A percentile compares a stretch with the other conserved stretches of the same genome.
phyloP scores from a whole-genome alignment of 2,888 invertebrate species.

The Candidula unifasciata region DNA sequence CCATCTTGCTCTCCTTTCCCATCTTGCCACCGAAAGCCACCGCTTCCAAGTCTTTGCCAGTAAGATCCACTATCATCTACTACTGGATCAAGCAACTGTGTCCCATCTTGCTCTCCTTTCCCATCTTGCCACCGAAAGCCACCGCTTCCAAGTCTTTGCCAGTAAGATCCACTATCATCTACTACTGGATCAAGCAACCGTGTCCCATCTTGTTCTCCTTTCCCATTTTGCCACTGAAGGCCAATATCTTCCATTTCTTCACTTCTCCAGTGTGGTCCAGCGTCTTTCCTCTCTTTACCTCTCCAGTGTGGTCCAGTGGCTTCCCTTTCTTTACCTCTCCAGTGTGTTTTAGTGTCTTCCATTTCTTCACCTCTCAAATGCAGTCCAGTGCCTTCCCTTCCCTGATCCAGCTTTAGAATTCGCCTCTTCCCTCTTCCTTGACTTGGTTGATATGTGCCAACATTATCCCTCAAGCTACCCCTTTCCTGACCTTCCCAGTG shows the following conservation, averaged over 20 bases:
- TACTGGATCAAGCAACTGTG: background rate
- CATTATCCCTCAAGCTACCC: background rate
- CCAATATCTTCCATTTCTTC: no score
- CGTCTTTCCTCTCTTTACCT: background rate
- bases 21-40: no score
- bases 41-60: background rate
- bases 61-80: background rate
- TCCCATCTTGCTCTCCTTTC: no score
- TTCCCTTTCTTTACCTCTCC: no score
- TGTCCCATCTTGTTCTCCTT: background rate
- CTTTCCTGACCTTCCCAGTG: conserved; percentile 14
- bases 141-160: background rate
- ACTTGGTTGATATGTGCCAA: background rate
- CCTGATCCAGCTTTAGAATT: no score
- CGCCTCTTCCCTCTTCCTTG: background rate
- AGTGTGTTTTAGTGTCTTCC: no score
- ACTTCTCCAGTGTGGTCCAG: background rate
- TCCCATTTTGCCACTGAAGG: no score
- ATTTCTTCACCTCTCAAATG: no score
- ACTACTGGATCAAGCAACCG: background rate
- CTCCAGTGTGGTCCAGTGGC: no score
- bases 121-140: background rate
- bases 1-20: background rate
- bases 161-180: no score
- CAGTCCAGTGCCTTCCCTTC: background rate